A percentile compares a stretch with the other conserved stretches of the same genome.
These are phyloP conservation scores for Chaetura pelagica DNA, from an alignment of 2,113 vertebrate species.

Conservation along the genomic window DNA sequence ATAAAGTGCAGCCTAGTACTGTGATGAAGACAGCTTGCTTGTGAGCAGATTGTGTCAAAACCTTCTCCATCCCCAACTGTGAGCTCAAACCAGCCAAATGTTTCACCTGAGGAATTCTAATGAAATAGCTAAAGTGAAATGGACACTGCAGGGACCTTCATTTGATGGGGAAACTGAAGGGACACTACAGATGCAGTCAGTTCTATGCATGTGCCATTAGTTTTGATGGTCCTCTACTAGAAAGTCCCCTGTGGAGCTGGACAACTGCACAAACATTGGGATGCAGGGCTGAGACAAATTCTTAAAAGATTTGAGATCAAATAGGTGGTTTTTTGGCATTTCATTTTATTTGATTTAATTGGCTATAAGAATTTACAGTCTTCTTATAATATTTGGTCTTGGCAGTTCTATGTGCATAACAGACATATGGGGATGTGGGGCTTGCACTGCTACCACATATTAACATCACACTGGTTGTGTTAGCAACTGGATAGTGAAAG, in stretches of 20 bases:
- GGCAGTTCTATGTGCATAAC: neutral
- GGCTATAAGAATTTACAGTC: neutral
- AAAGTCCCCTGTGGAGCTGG: neutral
- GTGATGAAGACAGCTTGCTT: neutral
- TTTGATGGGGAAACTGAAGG: neutral
- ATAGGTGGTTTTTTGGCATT: neutral
- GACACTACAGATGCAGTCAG: neutral
- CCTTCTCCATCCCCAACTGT: neutral
- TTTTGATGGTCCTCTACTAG: neutral
- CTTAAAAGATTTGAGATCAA: neutral
- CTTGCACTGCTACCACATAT: accelerated
- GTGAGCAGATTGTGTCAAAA: neutral
- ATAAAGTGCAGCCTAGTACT: neutral
- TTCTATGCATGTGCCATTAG: accelerated
- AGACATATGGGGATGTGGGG: neutral
- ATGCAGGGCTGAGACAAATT: neutral
- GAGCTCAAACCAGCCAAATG: neutral
- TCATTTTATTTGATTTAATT: neutral
- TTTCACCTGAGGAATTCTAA: neutral
- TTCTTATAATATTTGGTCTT: neutral
- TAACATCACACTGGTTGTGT: neutral
- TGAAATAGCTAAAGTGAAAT: neutral
- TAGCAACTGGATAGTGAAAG: neutral
- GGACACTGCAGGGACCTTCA: neutral
- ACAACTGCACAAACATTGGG: neutral